phyloP scores from a whole-genome alignment of 2,888 invertebrate genomes.

The Tinea semifulvella region DNA sequence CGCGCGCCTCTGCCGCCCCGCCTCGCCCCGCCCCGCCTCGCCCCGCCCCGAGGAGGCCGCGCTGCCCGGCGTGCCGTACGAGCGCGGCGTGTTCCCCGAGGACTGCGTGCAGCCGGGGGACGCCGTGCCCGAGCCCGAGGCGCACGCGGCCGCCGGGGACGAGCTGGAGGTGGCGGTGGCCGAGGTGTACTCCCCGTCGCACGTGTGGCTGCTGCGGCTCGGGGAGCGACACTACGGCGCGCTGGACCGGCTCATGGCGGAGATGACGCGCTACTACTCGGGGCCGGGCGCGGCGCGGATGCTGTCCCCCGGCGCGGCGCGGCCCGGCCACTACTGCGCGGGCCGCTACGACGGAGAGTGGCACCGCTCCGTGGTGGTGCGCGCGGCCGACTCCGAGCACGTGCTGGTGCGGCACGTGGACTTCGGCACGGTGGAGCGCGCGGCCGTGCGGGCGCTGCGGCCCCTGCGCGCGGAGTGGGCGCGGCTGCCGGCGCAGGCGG shows the following conservation, averaged over 20 bases:
- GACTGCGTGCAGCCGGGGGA: constrained; percentile 51
- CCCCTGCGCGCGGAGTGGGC: constrained; percentile 29
- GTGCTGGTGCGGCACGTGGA: constrained; percentile 66
- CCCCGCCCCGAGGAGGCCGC: constrained; percentile 17
- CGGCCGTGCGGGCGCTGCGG: constrained; percentile 37
- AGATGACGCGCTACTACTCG: constrained; percentile 50
- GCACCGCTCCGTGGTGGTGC: constrained; percentile 60
- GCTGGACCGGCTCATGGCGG: constrained; percentile 58
- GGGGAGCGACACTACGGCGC: constrained; percentile 34
- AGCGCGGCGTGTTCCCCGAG: constrained; percentile 43
- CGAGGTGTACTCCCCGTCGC: constrained; percentile 66
- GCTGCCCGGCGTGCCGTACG: constrained; percentile 15
- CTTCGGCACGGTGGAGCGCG: constrained; percentile 62
- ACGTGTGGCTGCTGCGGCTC: constrained; percentile 63
- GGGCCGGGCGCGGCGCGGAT: constrained; percentile 32
- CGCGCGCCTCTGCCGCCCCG: constrained; percentile 15
- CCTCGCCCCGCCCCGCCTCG: constrained; percentile 17
- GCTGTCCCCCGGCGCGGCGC: constrained; percentile 41
- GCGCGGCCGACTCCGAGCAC: constrained; percentile 40
- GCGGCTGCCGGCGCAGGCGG: constrained; percentile 55
- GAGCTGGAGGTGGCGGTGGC: constrained; percentile 49
- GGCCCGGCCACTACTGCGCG: constrained; percentile 56
- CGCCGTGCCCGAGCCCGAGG: constrained; percentile 29
- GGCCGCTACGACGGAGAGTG: constrained; percentile 52
- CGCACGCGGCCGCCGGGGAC: constrained; percentile 9